Base-by-base conservation (phyloP, 2,888 invertebrate genomes). In the Drosophila atripex region DNA sequence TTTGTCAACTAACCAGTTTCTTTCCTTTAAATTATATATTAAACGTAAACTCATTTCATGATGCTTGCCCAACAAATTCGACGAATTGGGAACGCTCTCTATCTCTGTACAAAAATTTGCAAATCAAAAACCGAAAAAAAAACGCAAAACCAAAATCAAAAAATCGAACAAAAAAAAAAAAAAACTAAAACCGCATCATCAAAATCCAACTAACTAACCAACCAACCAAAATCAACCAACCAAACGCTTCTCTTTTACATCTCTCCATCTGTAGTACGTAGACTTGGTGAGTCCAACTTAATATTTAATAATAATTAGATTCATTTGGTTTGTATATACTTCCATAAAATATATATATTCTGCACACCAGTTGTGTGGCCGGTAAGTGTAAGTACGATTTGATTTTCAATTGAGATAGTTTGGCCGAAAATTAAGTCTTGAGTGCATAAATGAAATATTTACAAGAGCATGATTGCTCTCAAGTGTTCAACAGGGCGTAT, bases 1-100 rank as follows among this genome's bases (percentile, higher is more conserved):
- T 58, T 59, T 59, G 45, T 58, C 69, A 54, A 70, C 58, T 49
- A 63, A 77, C 70, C 74, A 65, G 66, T 47, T 71, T 72, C 51
- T 71, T 55, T 68, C 50, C 55, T 72, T 75, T 51, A 63, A 74
- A 65, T 51, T 46, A 65, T 73, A 63, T 58, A 55, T 60, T 61
- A 74, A 73, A 68, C 75, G 70, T 75, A 76, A 80, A 69, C 72
- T 85, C 76, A 86, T 85, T 80, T 85, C 86, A 82, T 82, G 86
- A 74, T 87, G 88, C 88, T 85, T 84, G 77, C 77, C 71, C 74
- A 75, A 87, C 80, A 71, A 80, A 83, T 83, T 83, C 86, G 88
- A 65, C 86, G 88, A 75, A 86, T 88, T 83, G 70, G 82, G 82
- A 88, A 66, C 68, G 71, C 64, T 70, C 78, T 61, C 63, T 43